A percentile compares a stretch with the other conserved stretches of the same genome.
These are phyloP conservation scores for Capromys pilorides DNA, from an alignment of 2,797 vertebrate species.

Conservation along the genomic window DNA sequence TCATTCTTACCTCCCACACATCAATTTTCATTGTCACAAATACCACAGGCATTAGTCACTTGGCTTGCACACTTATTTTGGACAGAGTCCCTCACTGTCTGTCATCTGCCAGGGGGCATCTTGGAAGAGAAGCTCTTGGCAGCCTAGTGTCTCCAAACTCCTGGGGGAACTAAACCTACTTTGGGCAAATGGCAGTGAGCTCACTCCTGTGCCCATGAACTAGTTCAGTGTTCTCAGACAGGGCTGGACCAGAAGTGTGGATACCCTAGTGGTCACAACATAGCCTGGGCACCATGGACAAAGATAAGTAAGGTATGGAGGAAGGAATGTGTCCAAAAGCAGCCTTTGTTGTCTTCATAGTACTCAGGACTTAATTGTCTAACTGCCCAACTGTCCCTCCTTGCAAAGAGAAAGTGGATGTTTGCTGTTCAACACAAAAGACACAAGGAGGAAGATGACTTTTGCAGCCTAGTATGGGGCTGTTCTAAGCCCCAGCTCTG, in stretches of 20 bases:
- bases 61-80: not conserved
- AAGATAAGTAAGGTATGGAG: not conserved
- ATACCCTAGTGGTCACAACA: not conserved
- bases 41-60: conserved; percentile 10
- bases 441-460: rapidly evolving
- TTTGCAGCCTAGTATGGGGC: rapidly evolving
- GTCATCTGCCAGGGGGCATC: not conserved
- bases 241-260: rapidly evolving
- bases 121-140: not conserved
- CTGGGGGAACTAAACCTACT: not conserved
- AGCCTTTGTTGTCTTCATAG: not conserved
- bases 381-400: not conserved
- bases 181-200: not conserved
- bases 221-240: rapidly evolving
- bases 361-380: not conserved
- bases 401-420: not conserved
- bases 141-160: not conserved
- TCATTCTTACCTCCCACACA: conserved; percentile 11
- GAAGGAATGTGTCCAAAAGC: not conserved
- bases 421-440: not conserved
- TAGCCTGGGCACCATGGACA: rapidly evolving
- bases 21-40: conserved; percentile 7
- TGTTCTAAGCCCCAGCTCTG: rapidly evolving
- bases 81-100: not conserved
- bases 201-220: not conserved